These are phyloP conservation scores for Gallinago stenura DNA, from an alignment of 2,797 vertebrate species.

Conservation along the genomic window DNA sequence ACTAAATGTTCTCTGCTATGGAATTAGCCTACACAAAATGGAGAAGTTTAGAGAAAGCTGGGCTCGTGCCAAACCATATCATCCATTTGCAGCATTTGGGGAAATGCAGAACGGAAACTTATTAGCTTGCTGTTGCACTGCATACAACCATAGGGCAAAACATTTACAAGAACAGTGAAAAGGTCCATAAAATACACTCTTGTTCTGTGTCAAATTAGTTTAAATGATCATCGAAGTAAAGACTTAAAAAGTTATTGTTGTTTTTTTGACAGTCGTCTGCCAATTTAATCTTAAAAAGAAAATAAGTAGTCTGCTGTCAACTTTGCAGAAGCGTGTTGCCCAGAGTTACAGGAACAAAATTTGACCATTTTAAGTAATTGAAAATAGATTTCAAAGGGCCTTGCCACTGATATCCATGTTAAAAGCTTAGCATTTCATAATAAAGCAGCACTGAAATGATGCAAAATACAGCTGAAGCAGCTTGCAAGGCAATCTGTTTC, in stretches of 20 bases:
- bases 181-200: neutral
- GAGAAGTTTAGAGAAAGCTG: constrained; percentile 70
- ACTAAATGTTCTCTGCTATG: constrained; percentile 60
- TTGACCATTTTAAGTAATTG: neutral
- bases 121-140: constrained; percentile 40
- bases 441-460: constrained; percentile 52
- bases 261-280: neutral
- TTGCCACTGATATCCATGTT: constrained; percentile 40
- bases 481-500: constrained; percentile 61
- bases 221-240: neutral
- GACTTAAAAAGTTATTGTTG: neutral
- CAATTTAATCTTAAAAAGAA: neutral
- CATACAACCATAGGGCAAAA: neutral
- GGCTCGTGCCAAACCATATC: constrained; percentile 66
- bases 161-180: constrained; percentile 49
- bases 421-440: constrained; percentile 55
- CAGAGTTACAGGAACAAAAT: neutral
- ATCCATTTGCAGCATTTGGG: constrained; percentile 63
- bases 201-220: neutral
- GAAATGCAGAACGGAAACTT: constrained; percentile 59
- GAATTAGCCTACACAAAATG: constrained; percentile 68
- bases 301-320: neutral
- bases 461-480: constrained; percentile 56
- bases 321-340: neutral
- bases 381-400: constrained; percentile 28